These are phyloP conservation scores for Ornithoptera priamus DNA, from an alignment of 2,888 invertebrate species.

Conservation along the genomic window DNA sequence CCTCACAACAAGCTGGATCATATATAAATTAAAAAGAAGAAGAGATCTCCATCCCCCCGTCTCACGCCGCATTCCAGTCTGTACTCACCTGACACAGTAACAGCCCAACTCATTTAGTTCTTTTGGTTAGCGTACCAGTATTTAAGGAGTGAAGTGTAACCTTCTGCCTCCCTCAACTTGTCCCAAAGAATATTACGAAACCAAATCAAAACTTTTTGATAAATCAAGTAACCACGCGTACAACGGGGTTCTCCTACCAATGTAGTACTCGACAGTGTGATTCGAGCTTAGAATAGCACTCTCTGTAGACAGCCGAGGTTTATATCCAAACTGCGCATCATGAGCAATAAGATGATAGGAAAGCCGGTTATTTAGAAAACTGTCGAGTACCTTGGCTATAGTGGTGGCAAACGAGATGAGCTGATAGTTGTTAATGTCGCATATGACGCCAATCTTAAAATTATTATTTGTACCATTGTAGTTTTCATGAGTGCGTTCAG, in stretches of 20 bases:
- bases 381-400: background rate
- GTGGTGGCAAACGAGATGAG: background rate
- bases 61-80: background rate
- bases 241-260: background rate
- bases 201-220: background rate
- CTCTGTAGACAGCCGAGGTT: background rate
- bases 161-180: background rate
- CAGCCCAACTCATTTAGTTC: background rate
- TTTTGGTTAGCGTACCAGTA: constrained; percentile 1
- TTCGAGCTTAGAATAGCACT: background rate
- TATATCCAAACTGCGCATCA: background rate
- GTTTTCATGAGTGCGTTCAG: background rate
- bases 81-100: background rate
- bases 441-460: background rate
- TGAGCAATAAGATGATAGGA: background rate
- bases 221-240: constrained; percentile 1
- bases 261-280: background rate
- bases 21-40: background rate
- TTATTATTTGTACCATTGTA: background rate
- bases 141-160: background rate
- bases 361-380: background rate
- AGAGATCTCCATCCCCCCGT: background rate
- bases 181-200: background rate
- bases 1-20: background rate
- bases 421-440: background rate